Evolutionary conservation across 2,113 vertebrate genomes (phyloP).

Genomic region (Pelusios castaneus): DNA sequence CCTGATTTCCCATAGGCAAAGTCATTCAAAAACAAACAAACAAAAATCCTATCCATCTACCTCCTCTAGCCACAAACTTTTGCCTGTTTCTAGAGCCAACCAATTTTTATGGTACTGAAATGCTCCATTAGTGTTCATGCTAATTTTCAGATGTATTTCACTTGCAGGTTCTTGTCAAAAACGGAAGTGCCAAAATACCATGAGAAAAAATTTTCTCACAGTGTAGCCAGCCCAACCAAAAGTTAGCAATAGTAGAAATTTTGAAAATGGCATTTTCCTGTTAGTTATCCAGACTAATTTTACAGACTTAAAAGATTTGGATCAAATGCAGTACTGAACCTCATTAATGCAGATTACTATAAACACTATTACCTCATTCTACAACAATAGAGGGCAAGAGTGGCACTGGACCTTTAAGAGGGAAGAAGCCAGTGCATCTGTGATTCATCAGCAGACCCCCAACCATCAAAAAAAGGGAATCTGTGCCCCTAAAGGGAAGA

Average conservation of each 20-base stretch:
- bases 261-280: neutral
- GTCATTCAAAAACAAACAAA: conserved; percentile 12
- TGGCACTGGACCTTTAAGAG: neutral
- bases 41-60: neutral
- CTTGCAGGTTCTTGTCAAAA: conserved; percentile 21
- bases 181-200: neutral
- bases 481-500: neutral
- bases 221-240: neutral
- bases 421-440: neutral
- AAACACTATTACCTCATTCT: neutral
- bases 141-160: neutral
- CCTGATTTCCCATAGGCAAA: conserved; percentile 63
- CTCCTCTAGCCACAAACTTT: conserved; percentile 37
- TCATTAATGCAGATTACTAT: neutral
- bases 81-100: conserved; percentile 35
- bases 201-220: neutral
- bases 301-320: neutral
- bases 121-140: conserved; percentile 8
- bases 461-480: neutral
- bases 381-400: neutral
- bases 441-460: neutral
- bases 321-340: neutral
- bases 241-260: conserved; percentile 6
- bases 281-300: neutral
- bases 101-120: conserved; percentile 41